phyloP scores from a whole-genome alignment of 2,888 invertebrate species.

The Orthonychiurus folsomi region DNA sequence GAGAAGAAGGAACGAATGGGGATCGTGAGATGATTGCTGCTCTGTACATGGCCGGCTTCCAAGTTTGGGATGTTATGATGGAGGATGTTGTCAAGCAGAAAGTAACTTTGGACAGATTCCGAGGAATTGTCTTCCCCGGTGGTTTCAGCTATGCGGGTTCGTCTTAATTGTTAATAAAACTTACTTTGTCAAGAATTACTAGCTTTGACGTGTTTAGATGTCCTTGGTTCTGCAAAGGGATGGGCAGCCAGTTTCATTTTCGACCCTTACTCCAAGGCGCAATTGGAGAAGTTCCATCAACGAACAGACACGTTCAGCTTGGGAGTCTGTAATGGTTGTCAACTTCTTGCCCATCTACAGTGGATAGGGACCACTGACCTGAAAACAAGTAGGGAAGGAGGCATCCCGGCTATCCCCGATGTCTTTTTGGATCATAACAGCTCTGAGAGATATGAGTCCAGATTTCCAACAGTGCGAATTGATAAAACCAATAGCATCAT shows the following conservation, averaged over 20 bases:
- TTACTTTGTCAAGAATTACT: conserved; percentile 5
- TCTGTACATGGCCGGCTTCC: conserved; percentile 68
- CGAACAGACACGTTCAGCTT: conserved; percentile 82
- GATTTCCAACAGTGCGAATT: conserved; percentile 68
- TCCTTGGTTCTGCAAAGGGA: conserved; percentile 92
- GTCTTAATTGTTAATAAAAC: neutral
- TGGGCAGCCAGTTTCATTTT: conserved; percentile 91
- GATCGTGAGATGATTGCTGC: conserved; percentile 91
- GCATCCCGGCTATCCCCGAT: conserved; percentile 48
- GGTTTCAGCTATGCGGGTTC: conserved; percentile 97
- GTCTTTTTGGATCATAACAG: conserved; percentile 72
- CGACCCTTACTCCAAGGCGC: conserved; percentile 61
- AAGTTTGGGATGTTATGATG: conserved; percentile 88
- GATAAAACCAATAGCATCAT: conserved; percentile 66
- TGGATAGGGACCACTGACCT: conserved; percentile 54
- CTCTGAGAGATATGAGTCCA: conserved; percentile 80
- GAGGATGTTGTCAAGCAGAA: conserved; percentile 68
- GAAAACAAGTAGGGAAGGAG: conserved; percentile 21
- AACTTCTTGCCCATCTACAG: conserved; percentile 85
- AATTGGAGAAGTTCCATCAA: conserved; percentile 66
- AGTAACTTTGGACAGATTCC: conserved; percentile 67
- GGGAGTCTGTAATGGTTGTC: conserved; percentile 98
- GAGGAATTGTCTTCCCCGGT: conserved; percentile 87
- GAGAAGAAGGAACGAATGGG: conserved; percentile 96
- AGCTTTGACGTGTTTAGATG: conserved; percentile 54